These are phyloP conservation scores for Napeogenes inachia DNA, from an alignment of 2,888 invertebrate genomes.

Conservation along the genomic window DNA sequence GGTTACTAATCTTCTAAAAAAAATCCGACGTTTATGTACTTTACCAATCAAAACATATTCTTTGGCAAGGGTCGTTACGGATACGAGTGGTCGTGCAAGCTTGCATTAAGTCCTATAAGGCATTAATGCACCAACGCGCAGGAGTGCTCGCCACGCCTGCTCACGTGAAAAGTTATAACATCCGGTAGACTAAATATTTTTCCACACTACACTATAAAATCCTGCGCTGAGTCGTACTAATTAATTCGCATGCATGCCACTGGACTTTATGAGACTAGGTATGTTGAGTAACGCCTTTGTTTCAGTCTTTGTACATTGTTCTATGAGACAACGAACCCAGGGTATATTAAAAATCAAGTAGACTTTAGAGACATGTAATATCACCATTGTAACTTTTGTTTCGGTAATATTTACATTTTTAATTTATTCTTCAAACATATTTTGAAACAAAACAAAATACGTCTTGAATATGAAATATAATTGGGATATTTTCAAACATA, in stretches of 20 bases:
- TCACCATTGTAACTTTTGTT: background rate
- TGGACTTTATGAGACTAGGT: slow-evolving; percentile 28
- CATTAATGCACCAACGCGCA: slow-evolving; percentile 66
- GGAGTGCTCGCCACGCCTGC: slow-evolving; percentile 47
- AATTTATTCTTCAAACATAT: no score
- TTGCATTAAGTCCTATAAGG: slow-evolving; percentile 63
- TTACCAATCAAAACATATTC: slow-evolving; percentile 27
- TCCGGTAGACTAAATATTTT: slow-evolving; percentile 30
- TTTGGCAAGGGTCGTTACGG: slow-evolving; percentile 47
- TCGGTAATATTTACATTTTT: background rate
- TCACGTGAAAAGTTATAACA: slow-evolving; percentile 32
- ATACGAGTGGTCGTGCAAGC: slow-evolving; percentile 54
- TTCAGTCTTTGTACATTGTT: slow-evolving; percentile 27
- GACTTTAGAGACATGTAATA: background rate
- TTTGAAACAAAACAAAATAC: no score
- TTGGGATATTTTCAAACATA: no score
- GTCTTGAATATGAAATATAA: no score
- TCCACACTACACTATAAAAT: slow-evolving; percentile 30
- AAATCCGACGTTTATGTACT: no score
- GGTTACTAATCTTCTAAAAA: no score
- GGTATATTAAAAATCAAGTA: slow-evolving; percentile 31
- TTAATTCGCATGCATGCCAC: slow-evolving; percentile 37
- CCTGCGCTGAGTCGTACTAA: slow-evolving; percentile 43
- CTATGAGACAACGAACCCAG: slow-evolving; percentile 25
- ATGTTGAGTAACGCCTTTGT: slow-evolving; percentile 25